Conservation (phyloP, 1,140 invertebrate species). For the Carposina sasakii region DNA sequence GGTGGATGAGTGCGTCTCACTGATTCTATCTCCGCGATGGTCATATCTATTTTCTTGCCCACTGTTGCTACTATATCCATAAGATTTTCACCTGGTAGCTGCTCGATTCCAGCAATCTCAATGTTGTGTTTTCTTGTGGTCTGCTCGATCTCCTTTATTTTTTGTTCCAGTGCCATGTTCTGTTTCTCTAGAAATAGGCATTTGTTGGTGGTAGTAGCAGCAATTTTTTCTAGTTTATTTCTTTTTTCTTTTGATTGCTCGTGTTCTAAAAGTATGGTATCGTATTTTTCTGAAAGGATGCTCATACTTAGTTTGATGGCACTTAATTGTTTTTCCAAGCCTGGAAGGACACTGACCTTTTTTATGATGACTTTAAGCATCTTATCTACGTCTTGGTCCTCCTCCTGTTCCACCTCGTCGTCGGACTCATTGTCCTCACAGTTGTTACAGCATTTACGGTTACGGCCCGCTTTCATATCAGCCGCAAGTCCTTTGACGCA, state of each 20-base stretch:
- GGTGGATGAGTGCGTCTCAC: not conserved
- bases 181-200: slow-evolving; percentile 18
- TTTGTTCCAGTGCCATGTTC: slow-evolving; percentile 16
- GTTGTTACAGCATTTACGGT: slow-evolving; percentile 15
- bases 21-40: not conserved
- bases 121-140: slow-evolving; percentile 14
- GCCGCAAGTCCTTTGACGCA: slow-evolving; percentile 21
- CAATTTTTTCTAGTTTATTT: slow-evolving; percentile 13
- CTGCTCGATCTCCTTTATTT: slow-evolving; percentile 15
- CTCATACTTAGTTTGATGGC: slow-evolving; percentile 12
- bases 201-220: slow-evolving; percentile 18
- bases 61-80: not conserved
- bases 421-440: slow-evolving; percentile 17
- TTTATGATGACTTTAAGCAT: slow-evolving; percentile 2
- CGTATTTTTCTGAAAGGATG: slow-evolving; percentile 18
- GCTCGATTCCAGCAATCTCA: slow-evolving; percentile 20
- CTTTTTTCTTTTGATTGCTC: slow-evolving; percentile 17
- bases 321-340: slow-evolving; percentile 13
- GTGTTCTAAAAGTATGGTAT: slow-evolving; percentile 13
- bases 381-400: not conserved
- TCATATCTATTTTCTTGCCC: not conserved
- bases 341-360: not conserved
- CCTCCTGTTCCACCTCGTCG: not conserved
- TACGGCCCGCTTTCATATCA: slow-evolving; percentile 16
- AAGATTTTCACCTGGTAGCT: slow-evolving; percentile 16